Conservation (phyloP, 1,140 invertebrate genomes). For the Onthophagus taurus region DNA sequence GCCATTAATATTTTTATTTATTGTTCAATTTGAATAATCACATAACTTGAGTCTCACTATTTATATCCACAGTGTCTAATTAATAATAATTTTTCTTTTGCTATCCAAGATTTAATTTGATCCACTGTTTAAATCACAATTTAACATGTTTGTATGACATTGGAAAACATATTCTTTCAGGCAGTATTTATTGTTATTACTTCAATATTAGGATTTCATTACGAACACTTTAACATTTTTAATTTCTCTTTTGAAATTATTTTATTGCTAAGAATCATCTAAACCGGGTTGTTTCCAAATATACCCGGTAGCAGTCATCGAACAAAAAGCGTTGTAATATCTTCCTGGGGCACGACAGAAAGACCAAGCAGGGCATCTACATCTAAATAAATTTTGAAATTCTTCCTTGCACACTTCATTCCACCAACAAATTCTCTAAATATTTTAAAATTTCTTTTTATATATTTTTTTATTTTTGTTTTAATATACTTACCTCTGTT, state of each 20-base stretch:
- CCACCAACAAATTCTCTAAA: slow-evolving; percentile 82
- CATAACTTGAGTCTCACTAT: no score
- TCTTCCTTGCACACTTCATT: slow-evolving; percentile 89
- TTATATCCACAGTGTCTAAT: no score
- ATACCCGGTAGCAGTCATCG: slow-evolving; percentile 82
- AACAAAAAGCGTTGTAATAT: slow-evolving; percentile 85
- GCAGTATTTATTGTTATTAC: background rate
- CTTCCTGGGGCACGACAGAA: slow-evolving; percentile 77
- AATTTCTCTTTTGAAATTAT: background rate
- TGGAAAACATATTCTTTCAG: no score
- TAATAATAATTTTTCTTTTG: no score
- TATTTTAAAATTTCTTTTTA: background rate
- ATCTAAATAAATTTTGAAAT: slow-evolving; percentile 76
- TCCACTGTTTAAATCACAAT: no score
- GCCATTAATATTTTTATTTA: no score
- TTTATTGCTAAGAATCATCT: slow-evolving; percentile 25
- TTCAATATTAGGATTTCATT: background rate
- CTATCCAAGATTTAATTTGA: no score
- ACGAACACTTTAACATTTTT: background rate
- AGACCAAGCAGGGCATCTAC: slow-evolving; percentile 77
- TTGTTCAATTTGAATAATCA: no score
- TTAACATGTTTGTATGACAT: no score
- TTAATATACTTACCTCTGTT: slow-evolving; percentile 54
- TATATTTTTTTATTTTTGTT: no score
- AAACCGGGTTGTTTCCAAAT: slow-evolving; percentile 73